Base-by-base conservation (phyloP, 2,113 vertebrate genomes). In the Lamprotornis superbus region DNA sequence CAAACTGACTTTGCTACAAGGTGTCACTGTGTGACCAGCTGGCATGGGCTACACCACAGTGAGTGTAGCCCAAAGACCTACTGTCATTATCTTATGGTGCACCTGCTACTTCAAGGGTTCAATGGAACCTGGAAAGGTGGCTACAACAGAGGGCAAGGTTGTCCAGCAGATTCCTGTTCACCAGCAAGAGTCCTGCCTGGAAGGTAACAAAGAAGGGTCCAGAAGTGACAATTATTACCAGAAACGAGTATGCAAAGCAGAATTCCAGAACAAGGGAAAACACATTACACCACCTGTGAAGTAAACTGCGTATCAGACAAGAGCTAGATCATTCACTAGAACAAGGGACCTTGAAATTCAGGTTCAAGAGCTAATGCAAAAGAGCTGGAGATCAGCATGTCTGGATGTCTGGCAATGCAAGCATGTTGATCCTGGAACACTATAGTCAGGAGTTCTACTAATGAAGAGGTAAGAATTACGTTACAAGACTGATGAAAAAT, bases 231-330 rank as follows among this genome's bases (percentile, higher is more conserved):
- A 33, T 64, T 64, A 93, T 86, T 65, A 97, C 94, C 94, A 57
- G 88, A 67, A 96, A 90, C 13, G 17, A 83, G 81, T 83, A 89
- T 93, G 95, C 93, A 95, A 96, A 97, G 88, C 95, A 96, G 83
- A 97, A 96, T 97, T 97, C 95, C 94, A 95, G 93, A 96, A 95
- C 95, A 94, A 97, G 83, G 94, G 92, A 97, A 96, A 95, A 92
- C 53, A 88, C 79, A 30, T 87, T 63, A 85, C 81, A 42, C 4
- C 93, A 87, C 65, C 94, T 87, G 74, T 80, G 50, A 96, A 97
- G 96, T 76, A 94, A 88, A 78, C 91, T 87, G 93, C 96, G 57
- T 83, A 89, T 77, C 95, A 97, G 77, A 90, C 83, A 97, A 97
- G 96, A 97, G 90, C 86, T 87, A 96, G 83, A 90, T 96, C 61